Percentiles rank a stretch among this genome's conserved stretches.
Conservation (phyloP, 2,888 invertebrate species). For the Phortica magna region DNA sequence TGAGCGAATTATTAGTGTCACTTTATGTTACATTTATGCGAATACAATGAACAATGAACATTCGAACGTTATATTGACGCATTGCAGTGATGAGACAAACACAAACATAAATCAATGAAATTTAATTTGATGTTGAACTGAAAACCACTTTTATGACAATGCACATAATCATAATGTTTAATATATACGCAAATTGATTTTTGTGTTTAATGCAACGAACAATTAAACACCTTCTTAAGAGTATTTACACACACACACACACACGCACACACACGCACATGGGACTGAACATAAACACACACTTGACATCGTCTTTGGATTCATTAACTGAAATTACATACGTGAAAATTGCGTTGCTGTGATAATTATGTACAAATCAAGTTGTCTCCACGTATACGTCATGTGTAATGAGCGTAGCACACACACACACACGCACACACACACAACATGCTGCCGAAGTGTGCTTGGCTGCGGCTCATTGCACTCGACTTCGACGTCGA, state of each 20-base stretch:
- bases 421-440: background rate
- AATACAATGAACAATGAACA: no score
- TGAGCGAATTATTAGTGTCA: no score
- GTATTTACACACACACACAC: constrained; percentile 8
- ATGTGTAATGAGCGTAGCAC: background rate
- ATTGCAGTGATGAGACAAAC: no score
- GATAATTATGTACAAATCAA: constrained; percentile 37
- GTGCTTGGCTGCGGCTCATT: no score
- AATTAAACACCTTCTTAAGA: constrained; percentile 2
- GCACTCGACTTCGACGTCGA: no score
- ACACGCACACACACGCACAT: constrained; percentile 1
- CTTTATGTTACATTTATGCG: no score
- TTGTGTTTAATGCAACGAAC: background rate
- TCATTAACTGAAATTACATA: constrained; percentile 45
- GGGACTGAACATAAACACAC: background rate
- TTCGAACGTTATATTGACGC: no score
- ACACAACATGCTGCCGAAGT: no score
- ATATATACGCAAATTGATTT: background rate
- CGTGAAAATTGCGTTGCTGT: constrained; percentile 16
- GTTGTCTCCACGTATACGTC: constrained; percentile 29
- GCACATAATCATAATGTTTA: no score
- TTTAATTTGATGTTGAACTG: no score
- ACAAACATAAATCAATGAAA: no score
- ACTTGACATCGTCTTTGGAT: constrained; percentile 21
- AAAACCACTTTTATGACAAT: no score